Evolutionary conservation across 1,140 invertebrate species (phyloP), one percentile per base, ranked within the genome.

Genomic region (Atopsyche davidsoni): DNA sequence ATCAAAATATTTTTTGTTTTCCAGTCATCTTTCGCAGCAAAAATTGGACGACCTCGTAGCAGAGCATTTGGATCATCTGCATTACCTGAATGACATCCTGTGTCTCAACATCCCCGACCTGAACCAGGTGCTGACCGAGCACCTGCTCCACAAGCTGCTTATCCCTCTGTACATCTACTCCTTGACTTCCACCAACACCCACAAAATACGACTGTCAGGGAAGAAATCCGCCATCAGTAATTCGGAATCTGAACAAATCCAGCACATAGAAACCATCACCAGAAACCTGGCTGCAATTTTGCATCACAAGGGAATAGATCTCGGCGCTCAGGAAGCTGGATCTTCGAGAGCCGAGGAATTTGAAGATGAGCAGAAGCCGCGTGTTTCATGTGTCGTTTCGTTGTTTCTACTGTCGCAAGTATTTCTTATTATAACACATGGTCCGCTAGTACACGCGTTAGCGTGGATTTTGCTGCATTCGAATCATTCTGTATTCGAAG

Each of bases 11-110:
- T n/a, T 38, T 28, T 36, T 19, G 13, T 40, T 46, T 79, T 80
- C 31, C 69, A 90, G 79, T 67, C 93, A 94, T 67, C 90, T 93
- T 75, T 94, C 80, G 66, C 91, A 85, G 70, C 92, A 83, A 69
- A 85, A 92, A 64, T 74, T 99, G 28, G 82, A 92, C 11, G 95
- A 96, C 70, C 75, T 98, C 39, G 94, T 99, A 2, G 95, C 95
- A 0, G 94, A 98, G 75, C 95, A 99, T 70, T 75, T 99, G 32
- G 96, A 99, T 70, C 92, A 98, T 70, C 74, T 99, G 10, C 96
- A 99, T 73, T 99, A 99, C 69, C 73, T 99, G 17, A 98, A 98
- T 64, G 96, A 99, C 60, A 98, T 98, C 64, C 75, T 98, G 14
- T 86, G 86, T 63, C 78, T 98, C 14, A 85, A 93, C 64, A 96